Evolutionary conservation across 2,888 invertebrate species (phyloP), one percentile per base, ranked within the genome.

Genomic region (Tachina fera): DNA sequence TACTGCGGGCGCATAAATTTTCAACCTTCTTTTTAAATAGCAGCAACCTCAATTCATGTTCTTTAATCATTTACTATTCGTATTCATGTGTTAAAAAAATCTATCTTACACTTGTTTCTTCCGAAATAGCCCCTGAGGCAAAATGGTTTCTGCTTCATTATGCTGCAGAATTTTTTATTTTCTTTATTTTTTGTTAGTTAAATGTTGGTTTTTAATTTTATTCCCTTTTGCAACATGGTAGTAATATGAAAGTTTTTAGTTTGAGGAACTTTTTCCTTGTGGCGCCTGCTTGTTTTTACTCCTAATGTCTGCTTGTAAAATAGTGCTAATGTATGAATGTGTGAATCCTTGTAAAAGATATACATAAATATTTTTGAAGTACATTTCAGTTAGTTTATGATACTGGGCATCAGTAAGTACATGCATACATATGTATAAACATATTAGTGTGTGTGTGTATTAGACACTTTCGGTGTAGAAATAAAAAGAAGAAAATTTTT

Each of bases 91-190:
- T 41, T 39, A 13, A 39, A 53, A 41, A 74, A 43, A 41, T 70
- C 71, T 58, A 61, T 45, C 9, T 47, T 11, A 39, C 22, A 19
- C 41, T 74, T 58, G 58, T 19, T 51, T 43, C 60, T 51, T 43
- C 60, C 9, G 22, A 71, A 72, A 61, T 45, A 68, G 53, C 41
- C 68, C 80, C 58, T 31, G 19, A 65, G 67, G 67, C 22, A 43
- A 61, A 74, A 70, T 81, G 53, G 68, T 68, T 74, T 67, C 68
- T 67, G 51, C 67, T 61, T 81, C 68, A 79, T 81, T 74, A 75
- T 68, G 19, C 56, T 67, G 19, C 3, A 68, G 45, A 9, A 53
- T 56, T 63, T 45, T 43, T 49, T 49, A 31, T 16, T 39, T 31
- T 39, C 19, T 41, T 16, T 2, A 10, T 11, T 43, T 43, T n/a